These are phyloP conservation scores for Sebastiscus tertius DNA, from an alignment of 2,797 vertebrate genomes.

Conservation along the genomic window DNA sequence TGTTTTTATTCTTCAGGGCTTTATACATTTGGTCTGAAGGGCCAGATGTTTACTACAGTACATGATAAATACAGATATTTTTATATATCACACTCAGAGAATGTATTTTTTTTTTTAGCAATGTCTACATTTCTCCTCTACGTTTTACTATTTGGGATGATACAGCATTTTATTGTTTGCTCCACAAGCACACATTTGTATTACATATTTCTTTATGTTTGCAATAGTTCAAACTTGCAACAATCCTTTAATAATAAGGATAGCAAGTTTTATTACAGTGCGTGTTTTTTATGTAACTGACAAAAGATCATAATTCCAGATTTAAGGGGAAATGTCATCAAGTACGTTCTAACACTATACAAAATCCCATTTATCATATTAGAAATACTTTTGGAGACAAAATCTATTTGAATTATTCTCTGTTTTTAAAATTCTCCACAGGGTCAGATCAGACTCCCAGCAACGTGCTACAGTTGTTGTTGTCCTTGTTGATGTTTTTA, in stretches of 20 bases:
- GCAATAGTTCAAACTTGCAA: neutral
- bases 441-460: conserved; percentile 49
- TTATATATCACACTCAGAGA: neutral
- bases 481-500: conserved; percentile 15
- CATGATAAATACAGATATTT: neutral
- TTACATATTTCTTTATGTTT: neutral
- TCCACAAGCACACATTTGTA: neutral
- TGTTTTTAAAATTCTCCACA: neutral
- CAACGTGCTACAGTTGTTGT: conserved; percentile 1
- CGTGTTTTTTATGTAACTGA: neutral
- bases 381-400: neutral
- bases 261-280: neutral
- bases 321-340: neutral
- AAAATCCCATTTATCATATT: neutral
- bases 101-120: neutral
- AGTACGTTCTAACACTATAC: neutral
- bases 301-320: neutral
- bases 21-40: neutral
- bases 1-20: neutral
- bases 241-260: neutral
- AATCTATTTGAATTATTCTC: neutral
- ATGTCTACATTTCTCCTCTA: neutral
- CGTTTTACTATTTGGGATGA: neutral
- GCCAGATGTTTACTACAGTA: neutral
- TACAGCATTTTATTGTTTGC: neutral